Evolutionary conservation across 2,888 invertebrate genomes (phyloP), one percentile per base, ranked within the genome.

Genomic region (Pristionchus mayeri): DNA sequence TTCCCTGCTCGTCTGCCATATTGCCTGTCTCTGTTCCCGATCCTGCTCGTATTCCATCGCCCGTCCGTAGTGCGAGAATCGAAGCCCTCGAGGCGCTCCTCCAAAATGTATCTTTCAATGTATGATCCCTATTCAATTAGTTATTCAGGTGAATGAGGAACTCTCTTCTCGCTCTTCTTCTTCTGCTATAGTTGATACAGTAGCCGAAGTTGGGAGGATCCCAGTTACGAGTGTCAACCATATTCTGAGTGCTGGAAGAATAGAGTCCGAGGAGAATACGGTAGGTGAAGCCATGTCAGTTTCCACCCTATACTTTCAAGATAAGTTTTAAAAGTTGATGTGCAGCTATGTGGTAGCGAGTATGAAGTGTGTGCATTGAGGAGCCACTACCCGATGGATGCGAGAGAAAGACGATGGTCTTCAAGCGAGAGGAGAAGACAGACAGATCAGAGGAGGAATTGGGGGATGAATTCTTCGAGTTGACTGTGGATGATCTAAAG

Each of bases 401-500:
- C 27, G 81, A 81, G 44, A 48, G 81, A 81, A n/a, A 21, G 9
- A 60, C 60, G 1, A 40, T 81, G 1, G 24, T 24, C 27, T 57
- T 81, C 81, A 52, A 54, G 48, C 52, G 44, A 37, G 79, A 54
- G 30, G 79, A 79, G 6, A 11, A 30, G 13, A 18, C 52, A 9
- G 37, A 52, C 6, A 54, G 21, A 54, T 24, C n/a, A 16, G 81
- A 81, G 44, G 81, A 81, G 40, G 81, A 81, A 60, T 81, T 81
- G 81, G 81, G 81, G 24, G 81, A 81, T 24, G 60, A 81, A 60
- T 81, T 81, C 81, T 81, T 60, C 27, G 81, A 81, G 24, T 60
- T 81, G 81, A 81, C 81, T 37, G 81, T 81, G 11, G 81, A 81
- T 30, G 81, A 81, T 60, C 40, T 81, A 16, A 81, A 81, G 81